phyloP scores from a whole-genome alignment of 2,888 invertebrate species.

The Cynaeus angustus region DNA sequence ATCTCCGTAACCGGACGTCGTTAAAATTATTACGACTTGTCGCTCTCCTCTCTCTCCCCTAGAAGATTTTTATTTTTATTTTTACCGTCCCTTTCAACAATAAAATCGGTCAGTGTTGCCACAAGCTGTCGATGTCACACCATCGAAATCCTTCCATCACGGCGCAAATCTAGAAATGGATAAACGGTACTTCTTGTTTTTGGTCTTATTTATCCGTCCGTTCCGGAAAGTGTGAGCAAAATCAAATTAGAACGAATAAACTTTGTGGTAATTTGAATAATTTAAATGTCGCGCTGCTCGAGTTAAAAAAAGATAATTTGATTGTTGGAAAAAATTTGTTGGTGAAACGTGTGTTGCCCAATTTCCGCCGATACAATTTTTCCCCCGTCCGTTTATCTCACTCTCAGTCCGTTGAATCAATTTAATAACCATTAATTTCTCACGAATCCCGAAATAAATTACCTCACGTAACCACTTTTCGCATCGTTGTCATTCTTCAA shows the following conservation, averaged over 20 bases:
- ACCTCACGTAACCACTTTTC: conserved; percentile 19
- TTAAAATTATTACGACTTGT: conserved; percentile 12
- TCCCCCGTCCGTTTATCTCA: too few relatives aligned
- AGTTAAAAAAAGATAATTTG: not conserved
- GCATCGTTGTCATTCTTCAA: conserved; percentile 18
- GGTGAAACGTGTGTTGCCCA: too few relatives aligned
- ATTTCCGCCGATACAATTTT: too few relatives aligned
- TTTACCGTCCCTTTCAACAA: conserved; percentile 24
- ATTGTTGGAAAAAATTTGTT: not conserved
- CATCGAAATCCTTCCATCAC: conserved; percentile 5
- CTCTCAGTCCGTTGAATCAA: not conserved
- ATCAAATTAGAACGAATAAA: not conserved
- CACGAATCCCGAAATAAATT: conserved; percentile 6
- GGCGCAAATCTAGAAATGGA: conserved; percentile 4
- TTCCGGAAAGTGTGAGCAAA: not conserved
- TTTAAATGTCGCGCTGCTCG: not conserved
- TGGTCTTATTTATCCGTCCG: not conserved
- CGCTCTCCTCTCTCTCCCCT: not conserved
- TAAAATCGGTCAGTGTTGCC: conserved; percentile 22
- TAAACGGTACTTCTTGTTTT: not conserved
- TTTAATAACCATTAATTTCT: conserved; percentile 17
- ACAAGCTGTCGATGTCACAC: conserved; percentile 14
- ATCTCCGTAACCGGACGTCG: conserved; percentile 2
- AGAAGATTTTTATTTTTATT: conserved; percentile 9
- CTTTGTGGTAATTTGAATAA: conserved; percentile 3